Evolutionary conservation across 2,888 invertebrate species (phyloP).

Genomic region (Oasisia sp.): DNA sequence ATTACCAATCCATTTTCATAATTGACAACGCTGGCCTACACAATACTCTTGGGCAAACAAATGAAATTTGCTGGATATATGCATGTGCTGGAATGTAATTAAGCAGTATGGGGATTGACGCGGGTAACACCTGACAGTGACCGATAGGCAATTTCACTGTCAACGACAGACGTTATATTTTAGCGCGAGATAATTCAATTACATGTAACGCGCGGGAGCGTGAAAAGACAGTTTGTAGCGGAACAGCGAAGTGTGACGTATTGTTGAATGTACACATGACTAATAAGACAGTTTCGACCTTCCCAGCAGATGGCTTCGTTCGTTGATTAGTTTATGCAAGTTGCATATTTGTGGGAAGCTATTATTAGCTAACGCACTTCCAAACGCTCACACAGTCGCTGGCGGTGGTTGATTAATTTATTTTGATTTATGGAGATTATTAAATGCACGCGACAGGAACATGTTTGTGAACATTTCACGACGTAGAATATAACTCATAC

Average conservation of each 20-base stretch:
- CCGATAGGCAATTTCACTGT: not conserved
- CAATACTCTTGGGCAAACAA: not conserved
- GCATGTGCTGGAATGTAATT: not conserved
- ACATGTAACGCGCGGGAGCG: not conserved
- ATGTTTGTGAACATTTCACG: not conserved
- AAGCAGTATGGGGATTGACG: not conserved
- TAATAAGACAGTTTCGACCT: not conserved
- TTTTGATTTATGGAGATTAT: not conserved
- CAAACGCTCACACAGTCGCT: not conserved
- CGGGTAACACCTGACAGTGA: not conserved
- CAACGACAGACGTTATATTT: not conserved
- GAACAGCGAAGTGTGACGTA: not conserved
- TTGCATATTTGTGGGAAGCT: not conserved
- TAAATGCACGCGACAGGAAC: not conserved
- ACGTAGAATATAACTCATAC: not conserved
- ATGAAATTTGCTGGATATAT: not conserved
- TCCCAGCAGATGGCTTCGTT: not conserved
- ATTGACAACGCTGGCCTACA: not conserved
- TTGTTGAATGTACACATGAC: not conserved
- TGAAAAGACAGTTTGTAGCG: not conserved
- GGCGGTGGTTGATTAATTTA: not conserved
- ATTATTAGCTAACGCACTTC: not conserved
- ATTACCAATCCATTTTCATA: not conserved
- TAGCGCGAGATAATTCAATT: not conserved
- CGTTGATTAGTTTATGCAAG: not conserved